Percentiles rank a stretch among this genome's conserved stretches.
phyloP scores from a whole-genome alignment of 2,113 vertebrate genomes.

The Poeciliopsis turrubarensis region DNA sequence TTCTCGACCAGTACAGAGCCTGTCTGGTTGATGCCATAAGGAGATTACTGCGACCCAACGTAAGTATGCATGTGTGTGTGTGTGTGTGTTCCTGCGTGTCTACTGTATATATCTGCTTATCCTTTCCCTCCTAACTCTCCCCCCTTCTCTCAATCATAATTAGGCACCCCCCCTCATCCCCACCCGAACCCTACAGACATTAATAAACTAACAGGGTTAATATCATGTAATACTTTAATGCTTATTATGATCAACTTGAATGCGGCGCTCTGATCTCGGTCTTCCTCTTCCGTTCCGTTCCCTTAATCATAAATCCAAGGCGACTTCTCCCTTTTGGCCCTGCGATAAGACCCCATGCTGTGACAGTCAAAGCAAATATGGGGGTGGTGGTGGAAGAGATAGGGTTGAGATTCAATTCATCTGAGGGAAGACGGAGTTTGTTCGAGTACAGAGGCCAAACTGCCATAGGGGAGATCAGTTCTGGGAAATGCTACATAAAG shows the following conservation, averaged over 20 bases:
- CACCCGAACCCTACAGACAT: slow-evolving; percentile 88
- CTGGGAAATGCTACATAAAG: slow-evolving; percentile 81
- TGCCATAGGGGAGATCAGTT: slow-evolving; percentile 82
- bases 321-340: slow-evolving; percentile 94
- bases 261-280: slow-evolving; percentile 93
- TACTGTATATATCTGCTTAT: slow-evolving; percentile 57
- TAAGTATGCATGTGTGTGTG: slow-evolving; percentile 89
- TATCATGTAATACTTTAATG: slow-evolving; percentile 99
- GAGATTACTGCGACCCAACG: slow-evolving; percentile 95
- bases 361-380: slow-evolving; percentile 90
- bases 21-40: slow-evolving; percentile 97
- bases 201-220: slow-evolving; percentile 97
- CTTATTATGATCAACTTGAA: slow-evolving; percentile 98
- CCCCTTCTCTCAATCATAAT: slow-evolving; percentile 89
- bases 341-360: slow-evolving; percentile 89
- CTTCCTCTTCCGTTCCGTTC: slow-evolving; percentile 77
- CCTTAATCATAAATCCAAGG: slow-evolving; percentile 90
- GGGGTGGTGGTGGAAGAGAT: slow-evolving; percentile 85
- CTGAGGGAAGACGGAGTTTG: slow-evolving; percentile 68
- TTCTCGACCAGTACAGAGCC: slow-evolving; percentile 97
- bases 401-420: slow-evolving; percentile 91
- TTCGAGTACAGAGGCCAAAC: slow-evolving; percentile 63
- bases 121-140: slow-evolving; percentile 63
- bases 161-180: slow-evolving; percentile 86
- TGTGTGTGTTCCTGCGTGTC: slow-evolving; percentile 61